These are phyloP conservation scores for Dinothrombium tinctorium DNA, from an alignment of 1,140 invertebrate species.

Conservation along the genomic window DNA sequence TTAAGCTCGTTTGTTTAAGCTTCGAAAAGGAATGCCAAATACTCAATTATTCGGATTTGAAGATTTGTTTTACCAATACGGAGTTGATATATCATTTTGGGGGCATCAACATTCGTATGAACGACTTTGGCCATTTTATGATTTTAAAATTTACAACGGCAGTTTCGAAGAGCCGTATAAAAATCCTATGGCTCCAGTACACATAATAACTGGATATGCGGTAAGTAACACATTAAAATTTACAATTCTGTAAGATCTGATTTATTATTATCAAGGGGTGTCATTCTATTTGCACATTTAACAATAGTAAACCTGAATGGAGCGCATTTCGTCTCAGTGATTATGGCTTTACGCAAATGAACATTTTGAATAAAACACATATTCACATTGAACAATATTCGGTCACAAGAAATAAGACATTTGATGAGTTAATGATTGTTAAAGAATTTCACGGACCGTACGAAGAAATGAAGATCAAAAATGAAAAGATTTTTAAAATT, in stretches of 20 bases:
- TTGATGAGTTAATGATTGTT: too few species aligned
- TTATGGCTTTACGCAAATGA: slow-evolving; percentile 76
- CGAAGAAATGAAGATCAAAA: too few species aligned
- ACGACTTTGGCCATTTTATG: slow-evolving; percentile 72
- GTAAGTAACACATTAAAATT: too few species aligned
- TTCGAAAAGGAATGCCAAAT: slow-evolving; percentile 15
- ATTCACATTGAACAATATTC: slow-evolving; percentile 80
- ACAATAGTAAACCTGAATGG: slow-evolving; percentile 31
- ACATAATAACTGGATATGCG: slow-evolving; percentile 34
- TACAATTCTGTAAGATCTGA: too few species aligned
- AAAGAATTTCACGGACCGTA: too few species aligned
- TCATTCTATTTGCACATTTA: slow-evolving; percentile 28
- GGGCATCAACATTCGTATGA: slow-evolving; percentile 93
- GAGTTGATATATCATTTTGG: slow-evolving; percentile 86
- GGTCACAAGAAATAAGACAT: too few species aligned
- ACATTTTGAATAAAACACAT: slow-evolving; percentile 56
- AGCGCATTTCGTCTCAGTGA: slow-evolving; percentile 63
- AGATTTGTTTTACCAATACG: slow-evolving; percentile 43
- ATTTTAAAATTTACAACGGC: slow-evolving; percentile 52
- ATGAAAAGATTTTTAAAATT: too few species aligned
- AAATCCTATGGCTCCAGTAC: slow-evolving; percentile 68
- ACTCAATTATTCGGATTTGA: slow-evolving; percentile 35
- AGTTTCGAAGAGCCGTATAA: slow-evolving; percentile 43
- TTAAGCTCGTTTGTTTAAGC: not conserved
- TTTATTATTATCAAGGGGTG: slow-evolving; percentile 26